Base-by-base conservation (phyloP, 2,113 vertebrate species). In the Prochilodus magdalenae region DNA sequence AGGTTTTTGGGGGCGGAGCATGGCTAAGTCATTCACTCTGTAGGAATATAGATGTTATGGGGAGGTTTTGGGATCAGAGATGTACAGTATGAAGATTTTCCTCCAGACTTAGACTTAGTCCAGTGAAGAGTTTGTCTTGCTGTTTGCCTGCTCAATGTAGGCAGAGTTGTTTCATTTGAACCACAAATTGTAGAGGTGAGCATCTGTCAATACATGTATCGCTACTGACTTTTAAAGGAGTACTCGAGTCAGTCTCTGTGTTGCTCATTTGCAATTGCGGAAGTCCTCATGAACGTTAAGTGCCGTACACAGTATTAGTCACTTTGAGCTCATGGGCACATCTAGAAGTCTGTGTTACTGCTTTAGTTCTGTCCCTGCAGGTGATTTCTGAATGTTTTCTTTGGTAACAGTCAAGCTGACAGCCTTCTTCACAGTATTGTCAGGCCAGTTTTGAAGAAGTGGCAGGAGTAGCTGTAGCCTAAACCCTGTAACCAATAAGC, bases 271-370 rank as follows among this genome's bases (percentile, higher is more conserved):
- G 13, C 26, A 18, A 33, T 10, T 3, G 53, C 20, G 30, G 62
- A 57, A 36, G 2, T 36, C 33, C 30, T 12, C 22, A 24, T 30
- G n/a, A 33, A 49, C 8, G 30, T 57, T n/a, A 26, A 57, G n/a
- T 36, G 36, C 33, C 16, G 15, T 29, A 47, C 6, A 14, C 53
- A 47, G 77, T 79, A 72, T 79, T 79, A 71, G 7, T 70, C 30
- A 55, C 63, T 47, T 22, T 14, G 11, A 51, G 47, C 40, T 51
- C 75, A 22, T 49, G 15, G 65, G 59, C 22, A 15, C 11, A 20
- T 77, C 22, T 24, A 53, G 7, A 57, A 26, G 57, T n/a, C 15
- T 14, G 65, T 24, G 5, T 22, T 40, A 57, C 49, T 29, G 3
- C 51, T 36, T 36, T 5, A 67, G 24, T 33, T 65, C 40, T 79